phyloP scores from a whole-genome alignment of 2,797 vertebrate genomes.

The Bovichtus diacanthus region DNA sequence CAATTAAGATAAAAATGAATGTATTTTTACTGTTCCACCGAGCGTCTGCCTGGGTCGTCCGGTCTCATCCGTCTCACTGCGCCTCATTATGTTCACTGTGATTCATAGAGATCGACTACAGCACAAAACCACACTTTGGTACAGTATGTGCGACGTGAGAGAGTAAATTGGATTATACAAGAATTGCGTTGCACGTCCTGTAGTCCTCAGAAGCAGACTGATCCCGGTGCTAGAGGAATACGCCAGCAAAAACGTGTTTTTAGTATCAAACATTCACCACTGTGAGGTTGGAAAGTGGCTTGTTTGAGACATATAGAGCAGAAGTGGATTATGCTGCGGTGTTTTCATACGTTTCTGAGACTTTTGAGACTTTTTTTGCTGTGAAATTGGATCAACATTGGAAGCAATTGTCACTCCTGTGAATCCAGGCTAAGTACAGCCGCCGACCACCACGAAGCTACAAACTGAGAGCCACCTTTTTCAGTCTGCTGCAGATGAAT shows the following conservation, averaged over 20 bases:
- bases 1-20: constrained; percentile 52
- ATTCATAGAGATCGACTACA: constrained; percentile 31
- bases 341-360: neutral
- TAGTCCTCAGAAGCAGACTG: neutral
- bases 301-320: neutral
- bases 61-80: constrained; percentile 48
- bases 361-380: neutral
- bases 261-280: neutral
- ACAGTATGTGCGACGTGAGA: neutral
- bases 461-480: neutral
- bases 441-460: neutral
- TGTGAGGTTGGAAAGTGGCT: neutral
- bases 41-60: neutral
- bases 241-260: neutral
- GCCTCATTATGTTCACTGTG: constrained; percentile 49
- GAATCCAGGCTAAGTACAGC: neutral
- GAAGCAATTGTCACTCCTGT: neutral
- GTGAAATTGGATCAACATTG: neutral
- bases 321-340: neutral
- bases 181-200: neutral
- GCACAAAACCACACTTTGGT: neutral
- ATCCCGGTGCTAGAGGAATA: neutral
- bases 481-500: neutral
- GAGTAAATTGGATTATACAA: neutral
- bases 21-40: constrained; percentile 34